Evolutionary conservation across 1,140 invertebrate genomes (phyloP), one percentile per base, ranked within the genome.

Genomic region (Aphelenchoides besseyi): DNA sequence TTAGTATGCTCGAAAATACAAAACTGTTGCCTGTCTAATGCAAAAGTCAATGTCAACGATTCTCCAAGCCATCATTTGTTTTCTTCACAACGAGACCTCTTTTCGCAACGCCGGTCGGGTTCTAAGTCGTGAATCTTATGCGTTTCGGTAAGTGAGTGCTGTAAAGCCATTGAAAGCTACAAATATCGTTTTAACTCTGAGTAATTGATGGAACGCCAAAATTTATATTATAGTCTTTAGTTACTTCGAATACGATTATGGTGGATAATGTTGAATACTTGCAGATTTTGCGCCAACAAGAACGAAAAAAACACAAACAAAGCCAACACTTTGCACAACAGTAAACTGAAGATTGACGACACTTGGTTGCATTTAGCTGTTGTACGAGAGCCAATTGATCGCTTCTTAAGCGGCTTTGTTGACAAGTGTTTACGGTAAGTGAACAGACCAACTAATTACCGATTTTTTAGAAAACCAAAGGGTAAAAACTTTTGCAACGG

Each of bases 381-480:
- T 23, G 41, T 48, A 23, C 41, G 73, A 26, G 73, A 74, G 28
- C 73, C 73, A 1, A 29, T 74, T 29, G 73, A 74, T 30, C 16
- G 74, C n/a, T 75, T 74, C 37, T 23, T 74, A 3, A 70, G 62
- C 18, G 59, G 30, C 9, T 74, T 55, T 37, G 62, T 75, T 28
- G 73, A 74, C 29, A 76, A 74, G 30, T 74, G 73, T 59, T 32
- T 74, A 12, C 63, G 63, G 74, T 77, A 23, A 68, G 3, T 62
- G 1, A 3, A 12, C 16, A 59, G 5, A 5, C 26, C 5, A 59
- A 23, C 16, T 16, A 48, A 23, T 48, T 48, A 48, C 41, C 41
- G 23, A 12, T 48, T 48, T 48, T 48, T 48, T 23, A 48, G 41
- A 23, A 48, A 48, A 23, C 41, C 41, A 23, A 12, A 23, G 12